These are phyloP conservation scores for Plebejus melissa DNA, from an alignment of 2,888 invertebrate genomes.

Conservation along the genomic window DNA sequence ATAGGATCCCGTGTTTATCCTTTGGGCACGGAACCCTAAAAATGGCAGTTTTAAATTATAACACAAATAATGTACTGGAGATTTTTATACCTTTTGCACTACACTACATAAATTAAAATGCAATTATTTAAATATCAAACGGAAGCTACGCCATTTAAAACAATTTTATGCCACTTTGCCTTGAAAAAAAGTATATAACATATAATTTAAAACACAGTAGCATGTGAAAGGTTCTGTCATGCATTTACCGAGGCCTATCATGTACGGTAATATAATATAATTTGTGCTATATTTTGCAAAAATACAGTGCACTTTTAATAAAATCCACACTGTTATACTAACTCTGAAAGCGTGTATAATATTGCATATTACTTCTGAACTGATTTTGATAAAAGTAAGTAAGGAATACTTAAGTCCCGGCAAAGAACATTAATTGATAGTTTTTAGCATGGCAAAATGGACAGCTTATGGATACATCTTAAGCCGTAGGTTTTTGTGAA, in stretches of 20 bases:
- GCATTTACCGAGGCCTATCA: background rate
- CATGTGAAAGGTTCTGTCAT: background rate
- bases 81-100: background rate
- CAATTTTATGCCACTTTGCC: background rate
- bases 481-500: too few species aligned
- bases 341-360: background rate
- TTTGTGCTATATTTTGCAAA: background rate
- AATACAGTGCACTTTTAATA: background rate
- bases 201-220: background rate
- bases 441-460: too few species aligned
- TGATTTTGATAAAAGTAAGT: too few species aligned
- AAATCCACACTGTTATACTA: background rate
- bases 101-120: background rate
- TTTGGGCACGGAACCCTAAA: too few species aligned
- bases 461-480: too few species aligned
- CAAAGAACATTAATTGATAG: too few species aligned
- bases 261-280: background rate
- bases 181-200: background rate
- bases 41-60: background rate
- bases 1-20: too few species aligned
- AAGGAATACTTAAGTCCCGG: too few species aligned
- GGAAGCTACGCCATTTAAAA: background rate
- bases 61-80: background rate
- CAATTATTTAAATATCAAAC: slow-evolving; percentile 7
- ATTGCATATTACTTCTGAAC: background rate